phyloP scores from a whole-genome alignment of 2,113 vertebrate genomes.

The Collichthys lucidus region DNA sequence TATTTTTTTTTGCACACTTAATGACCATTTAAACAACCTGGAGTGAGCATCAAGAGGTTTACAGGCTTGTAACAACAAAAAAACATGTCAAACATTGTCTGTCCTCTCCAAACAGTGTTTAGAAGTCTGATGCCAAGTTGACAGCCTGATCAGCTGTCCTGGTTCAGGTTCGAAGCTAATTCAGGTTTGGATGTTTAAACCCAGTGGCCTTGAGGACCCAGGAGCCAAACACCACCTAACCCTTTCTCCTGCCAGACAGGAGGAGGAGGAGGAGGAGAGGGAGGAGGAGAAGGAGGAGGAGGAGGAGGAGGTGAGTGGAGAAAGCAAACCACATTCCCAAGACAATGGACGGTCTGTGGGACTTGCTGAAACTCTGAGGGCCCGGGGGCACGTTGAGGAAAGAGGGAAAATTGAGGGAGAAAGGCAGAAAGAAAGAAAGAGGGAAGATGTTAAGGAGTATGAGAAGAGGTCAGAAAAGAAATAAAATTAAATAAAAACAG shows the following conservation, averaged over 20 bases:
- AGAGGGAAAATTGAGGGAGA: constrained; percentile 29
- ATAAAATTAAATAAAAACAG: neutral
- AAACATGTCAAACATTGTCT: constrained; percentile 12
- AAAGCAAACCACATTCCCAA: constrained; percentile 77
- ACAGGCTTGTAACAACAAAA: constrained; percentile 2
- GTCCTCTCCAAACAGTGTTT: constrained; percentile 24
- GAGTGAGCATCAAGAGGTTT: neutral
- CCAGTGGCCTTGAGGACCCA: constrained; percentile 71
- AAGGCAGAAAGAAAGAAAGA: constrained; percentile 37
- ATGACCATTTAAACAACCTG: neutral
- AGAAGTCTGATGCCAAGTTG: constrained; percentile 38
- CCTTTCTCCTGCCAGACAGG: constrained; percentile 67
- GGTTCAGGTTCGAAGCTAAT: constrained; percentile 31
- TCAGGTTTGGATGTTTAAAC: constrained; percentile 55
- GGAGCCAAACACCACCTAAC: constrained; percentile 67
- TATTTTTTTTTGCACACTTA: neutral
- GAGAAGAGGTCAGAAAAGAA: constrained; percentile 6
- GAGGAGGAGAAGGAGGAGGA: constrained; percentile 55
- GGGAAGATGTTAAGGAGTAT: constrained; percentile 20
- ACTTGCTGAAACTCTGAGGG: constrained; percentile 69
- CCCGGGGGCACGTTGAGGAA: constrained; percentile 63
- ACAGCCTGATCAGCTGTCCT: constrained; percentile 41
- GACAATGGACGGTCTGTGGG: constrained; percentile 83
- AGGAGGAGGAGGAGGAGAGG: constrained; percentile 36
- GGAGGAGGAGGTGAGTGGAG: constrained; percentile 61